Base-by-base conservation (phyloP, 1,140 invertebrate genomes). In the Monochamus saltuarius region DNA sequence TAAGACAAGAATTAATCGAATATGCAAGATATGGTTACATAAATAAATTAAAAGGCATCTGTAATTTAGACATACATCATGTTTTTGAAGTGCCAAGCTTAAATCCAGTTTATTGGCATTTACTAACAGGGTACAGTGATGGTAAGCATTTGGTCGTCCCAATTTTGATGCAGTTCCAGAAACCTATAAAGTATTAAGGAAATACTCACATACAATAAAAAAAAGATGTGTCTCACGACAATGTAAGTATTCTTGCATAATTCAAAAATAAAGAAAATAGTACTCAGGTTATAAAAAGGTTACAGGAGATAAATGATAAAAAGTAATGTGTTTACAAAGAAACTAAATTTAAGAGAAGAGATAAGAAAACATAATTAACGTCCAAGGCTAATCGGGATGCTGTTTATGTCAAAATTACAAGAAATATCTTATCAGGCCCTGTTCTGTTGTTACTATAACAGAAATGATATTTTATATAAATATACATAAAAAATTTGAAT, bases 121-220 rank as follows among this genome's bases (percentile, higher is more conserved):
- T 38, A 95, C 88, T 67, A 97, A 79, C 50, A 98, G 79, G 29
- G 95, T 98, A 77, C 93, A 97, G 77, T 97, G 95, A 79, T 98
- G 95, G 82, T 97, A 98, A 22, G 91, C 89, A 75, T 89, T 90
- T 1, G 87, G 82, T 49, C 85, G 80, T 42, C 91, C 91, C 45
- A 98, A 78, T 79, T 95, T 97, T 10, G 94, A 88, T 46, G 95
- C 94, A 51, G 93, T 95, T 63, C 94, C 94, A 70, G 94, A 97
- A 64, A 97, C 82, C 89, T 92, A 45, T 57, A 45, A 51, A 19
- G 49, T 38, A 29, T 62, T 68, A 62, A 68, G 62, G 54, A 63
- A 65, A 60, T 14, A 59, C 6, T 29, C 11, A 29, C n/a, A n/a
- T n/a, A n/a, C n/a, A n/a, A n/a, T n/a, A n/a, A n/a, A n/a, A n/a